Percentiles rank a stretch among this genome's conserved stretches.
These are phyloP conservation scores for Daktulosphaira vitifoliae DNA, from an alignment of 1,140 invertebrate genomes.

Conservation along the genomic window DNA sequence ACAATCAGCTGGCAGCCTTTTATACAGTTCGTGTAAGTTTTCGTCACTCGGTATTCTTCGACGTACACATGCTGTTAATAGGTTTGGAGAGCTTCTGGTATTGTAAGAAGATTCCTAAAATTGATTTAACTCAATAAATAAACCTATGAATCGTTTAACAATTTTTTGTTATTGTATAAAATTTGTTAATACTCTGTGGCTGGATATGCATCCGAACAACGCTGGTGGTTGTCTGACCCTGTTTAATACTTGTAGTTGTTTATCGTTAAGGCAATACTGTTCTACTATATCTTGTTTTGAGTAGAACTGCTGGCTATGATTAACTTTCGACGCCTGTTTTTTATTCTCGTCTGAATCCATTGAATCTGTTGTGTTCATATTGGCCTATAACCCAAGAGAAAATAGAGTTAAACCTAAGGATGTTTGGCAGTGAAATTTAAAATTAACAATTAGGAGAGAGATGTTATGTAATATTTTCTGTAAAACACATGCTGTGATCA, in stretches of 20 bases:
- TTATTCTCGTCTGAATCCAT: constrained; percentile 52
- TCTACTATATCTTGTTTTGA: constrained; percentile 80
- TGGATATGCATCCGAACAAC: constrained; percentile 77
- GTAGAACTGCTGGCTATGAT: constrained; percentile 59
- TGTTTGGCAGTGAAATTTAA: too few species aligned
- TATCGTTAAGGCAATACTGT: constrained; percentile 86
- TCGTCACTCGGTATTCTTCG: constrained; percentile 73
- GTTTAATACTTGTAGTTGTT: constrained; percentile 77
- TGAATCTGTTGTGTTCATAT: constrained; percentile 54
- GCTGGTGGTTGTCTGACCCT: constrained; percentile 56
- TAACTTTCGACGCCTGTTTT: constrained; percentile 49
- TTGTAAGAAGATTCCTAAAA: constrained; percentile 46
- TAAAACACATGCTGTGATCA: too few species aligned
- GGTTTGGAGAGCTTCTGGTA: constrained; percentile 55
- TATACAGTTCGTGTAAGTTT: constrained; percentile 58
- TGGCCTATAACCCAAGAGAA: constrained; percentile 45
- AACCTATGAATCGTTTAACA: too few species aligned
- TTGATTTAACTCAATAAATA: too few species aligned
- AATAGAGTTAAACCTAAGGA: too few species aligned
- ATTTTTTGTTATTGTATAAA: not conserved
- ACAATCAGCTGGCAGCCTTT: constrained; percentile 48
- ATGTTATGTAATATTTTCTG: too few species aligned
- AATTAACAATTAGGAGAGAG: too few species aligned
- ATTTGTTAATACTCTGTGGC: constrained; percentile 3
- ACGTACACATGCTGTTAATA: constrained; percentile 75